phyloP scores from a whole-genome alignment of 2,113 vertebrate genomes.

The Chrysochloris asiatica region DNA sequence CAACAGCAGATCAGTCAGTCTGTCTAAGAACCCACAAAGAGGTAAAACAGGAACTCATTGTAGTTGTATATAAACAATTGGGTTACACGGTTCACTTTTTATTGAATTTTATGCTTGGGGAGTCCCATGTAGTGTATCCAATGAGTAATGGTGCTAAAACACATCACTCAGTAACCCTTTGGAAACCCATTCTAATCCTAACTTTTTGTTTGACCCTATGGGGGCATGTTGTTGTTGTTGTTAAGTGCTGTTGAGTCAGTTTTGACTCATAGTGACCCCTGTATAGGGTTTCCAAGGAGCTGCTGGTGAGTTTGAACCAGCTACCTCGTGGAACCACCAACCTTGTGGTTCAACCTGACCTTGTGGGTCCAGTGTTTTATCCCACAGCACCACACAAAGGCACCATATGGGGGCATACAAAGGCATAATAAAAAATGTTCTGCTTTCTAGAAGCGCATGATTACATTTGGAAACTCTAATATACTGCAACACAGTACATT shows the following conservation, averaged over 20 bases:
- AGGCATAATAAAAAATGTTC: background rate
- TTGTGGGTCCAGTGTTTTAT: too few species aligned
- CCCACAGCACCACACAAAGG: too few species aligned
- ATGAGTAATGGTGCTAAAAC: background rate
- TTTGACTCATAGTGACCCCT: too few species aligned
- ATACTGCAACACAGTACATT: too few species aligned
- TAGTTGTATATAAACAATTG: background rate
- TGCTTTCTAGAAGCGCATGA: constrained; percentile 1
- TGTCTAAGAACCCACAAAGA: background rate
- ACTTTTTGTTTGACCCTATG: background rate
- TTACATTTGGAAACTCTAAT: too few species aligned
- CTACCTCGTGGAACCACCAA: too few species aligned
- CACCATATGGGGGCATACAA: background rate
- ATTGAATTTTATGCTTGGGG: background rate
- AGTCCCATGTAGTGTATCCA: background rate
- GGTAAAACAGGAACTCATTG: background rate
- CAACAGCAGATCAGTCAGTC: background rate
- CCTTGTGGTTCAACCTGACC: too few species aligned
- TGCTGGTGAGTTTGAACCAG: too few species aligned
- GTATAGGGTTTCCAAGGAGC: too few species aligned
- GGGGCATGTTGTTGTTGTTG: background rate
- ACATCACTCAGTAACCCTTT: background rate
- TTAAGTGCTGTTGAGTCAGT: too few species aligned
- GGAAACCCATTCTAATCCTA: background rate
- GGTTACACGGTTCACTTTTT: constrained; percentile 3